Percentiles rank a stretch among this genome's conserved stretches.
Conservation (phyloP, 2,113 vertebrate genomes). For the Machaerirhynchus nigripectus region DNA sequence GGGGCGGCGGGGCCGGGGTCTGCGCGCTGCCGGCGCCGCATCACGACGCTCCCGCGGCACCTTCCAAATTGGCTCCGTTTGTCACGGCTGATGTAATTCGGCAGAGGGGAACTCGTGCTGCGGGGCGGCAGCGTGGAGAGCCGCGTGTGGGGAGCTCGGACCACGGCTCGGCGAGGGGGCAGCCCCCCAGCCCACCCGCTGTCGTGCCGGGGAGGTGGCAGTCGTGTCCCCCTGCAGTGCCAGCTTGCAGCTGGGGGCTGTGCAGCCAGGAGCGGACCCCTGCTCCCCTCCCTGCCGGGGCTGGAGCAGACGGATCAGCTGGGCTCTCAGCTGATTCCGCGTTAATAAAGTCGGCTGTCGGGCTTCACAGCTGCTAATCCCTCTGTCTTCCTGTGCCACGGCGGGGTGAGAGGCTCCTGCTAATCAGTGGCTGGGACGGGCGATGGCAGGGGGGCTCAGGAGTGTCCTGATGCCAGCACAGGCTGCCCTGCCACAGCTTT, state of each 20-base stretch:
- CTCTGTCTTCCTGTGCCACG: neutral
- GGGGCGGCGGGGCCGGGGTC: neutral
- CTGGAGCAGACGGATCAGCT: constrained; percentile 35
- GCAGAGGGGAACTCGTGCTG: constrained; percentile 25
- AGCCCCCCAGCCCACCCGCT: neutral
- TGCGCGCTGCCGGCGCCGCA: neutral
- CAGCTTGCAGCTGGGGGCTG: neutral
- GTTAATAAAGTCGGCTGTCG: constrained; percentile 47
- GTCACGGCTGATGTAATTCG: constrained; percentile 39
- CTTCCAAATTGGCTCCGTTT: constrained; percentile 38
- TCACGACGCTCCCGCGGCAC: neutral
- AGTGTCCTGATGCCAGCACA: fast-evolving
- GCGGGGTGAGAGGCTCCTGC: neutral
- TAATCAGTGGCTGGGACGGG: fast-evolving
- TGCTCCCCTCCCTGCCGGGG: neutral
- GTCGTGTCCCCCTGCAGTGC: neutral
- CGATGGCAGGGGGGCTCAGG: fast-evolving
- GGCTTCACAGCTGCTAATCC: constrained; percentile 43
- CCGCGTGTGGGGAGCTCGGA: neutral
- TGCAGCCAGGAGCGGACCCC: fast-evolving
- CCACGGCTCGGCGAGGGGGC: neutral
- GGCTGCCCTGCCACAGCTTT: neutral
- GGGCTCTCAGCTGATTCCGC: constrained; percentile 41
- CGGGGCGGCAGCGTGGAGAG: constrained; percentile 11
- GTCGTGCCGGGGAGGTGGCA: neutral